Evolutionary conservation across 2,888 invertebrate species (phyloP).

Genomic region (Cistogaster globosa): DNA sequence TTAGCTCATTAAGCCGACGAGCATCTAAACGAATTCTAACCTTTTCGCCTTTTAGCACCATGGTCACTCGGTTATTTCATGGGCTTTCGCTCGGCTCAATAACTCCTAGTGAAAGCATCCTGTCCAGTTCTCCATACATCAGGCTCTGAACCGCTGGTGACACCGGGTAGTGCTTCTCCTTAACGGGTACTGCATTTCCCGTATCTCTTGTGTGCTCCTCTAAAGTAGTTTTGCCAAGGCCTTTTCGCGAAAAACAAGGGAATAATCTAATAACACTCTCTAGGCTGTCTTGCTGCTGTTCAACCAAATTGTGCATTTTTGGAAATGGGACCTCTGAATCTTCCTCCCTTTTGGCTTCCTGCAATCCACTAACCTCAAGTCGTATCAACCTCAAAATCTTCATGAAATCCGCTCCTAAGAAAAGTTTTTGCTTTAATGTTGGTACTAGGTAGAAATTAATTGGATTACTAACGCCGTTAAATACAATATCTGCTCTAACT

Average conservation of each 20-base stretch:
- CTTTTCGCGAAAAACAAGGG: not conserved
- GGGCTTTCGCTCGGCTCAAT: too few relatives aligned
- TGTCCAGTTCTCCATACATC: constrained; percentile 17
- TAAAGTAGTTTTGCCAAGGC: not conserved
- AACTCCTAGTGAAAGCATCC: too few relatives aligned
- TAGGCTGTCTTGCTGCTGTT: too few relatives aligned
- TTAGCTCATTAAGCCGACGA: not conserved
- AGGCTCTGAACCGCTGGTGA: constrained; percentile 37
- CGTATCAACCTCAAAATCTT: not conserved
- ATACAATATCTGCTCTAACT: not conserved
- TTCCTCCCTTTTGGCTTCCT: not conserved
- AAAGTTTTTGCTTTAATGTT: not conserved
- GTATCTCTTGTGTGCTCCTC: not conserved
- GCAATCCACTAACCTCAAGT: not conserved
- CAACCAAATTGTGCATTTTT: not conserved
- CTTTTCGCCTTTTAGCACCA: not conserved
- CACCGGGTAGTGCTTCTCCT: constrained; percentile 25
- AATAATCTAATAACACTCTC: too few relatives aligned
- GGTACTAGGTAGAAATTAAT: not conserved
- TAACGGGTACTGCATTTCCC: not conserved
- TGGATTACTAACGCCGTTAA: not conserved
- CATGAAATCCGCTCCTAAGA: not conserved
- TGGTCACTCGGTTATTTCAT: not conserved
- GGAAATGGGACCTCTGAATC: not conserved
- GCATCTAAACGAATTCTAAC: not conserved